Evolutionary conservation across 2,113 vertebrate species (phyloP), one percentile per base, ranked within the genome.

Genomic region (Ailuropoda melanoleuca): DNA sequence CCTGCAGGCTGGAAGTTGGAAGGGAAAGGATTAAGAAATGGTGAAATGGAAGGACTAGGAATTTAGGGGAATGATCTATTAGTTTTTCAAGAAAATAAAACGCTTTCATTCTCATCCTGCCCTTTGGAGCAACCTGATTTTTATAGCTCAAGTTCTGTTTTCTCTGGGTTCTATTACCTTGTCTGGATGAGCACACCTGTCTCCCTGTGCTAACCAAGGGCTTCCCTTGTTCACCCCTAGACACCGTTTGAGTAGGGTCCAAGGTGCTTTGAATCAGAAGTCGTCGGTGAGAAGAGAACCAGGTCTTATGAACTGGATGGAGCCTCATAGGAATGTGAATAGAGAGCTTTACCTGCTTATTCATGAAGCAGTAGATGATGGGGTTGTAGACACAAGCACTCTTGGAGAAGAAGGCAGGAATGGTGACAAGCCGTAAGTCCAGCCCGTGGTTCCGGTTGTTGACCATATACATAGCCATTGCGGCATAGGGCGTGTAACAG

Each of bases 361-460:
- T 99, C 99, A 99, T 99, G 98, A 99, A 99, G 97, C 97, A 98
- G 85, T 99, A 99, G 97, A 99, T 99, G 66, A 99, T 98, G 6
- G 99, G 99, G 96, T 99, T 99, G 98, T 99, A 99, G 96, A 99
- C 95, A 1, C 99, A 99, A 37, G 99, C 88, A 93, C 99, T 99
- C 98, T 99, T 99, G 93, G 99, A 99, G 98, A 99, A 99, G 66
- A 99, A 98, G 39, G 99, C 98, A 0, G 99, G 99, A 96, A 99
- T 97, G 97, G 99, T 99, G 98, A 99, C 99, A 8, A 99, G 62
- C 34, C 99, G 98, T 70, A 99, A 98, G 93, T 99, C 99, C 3
- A 99, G 75, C 92, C 98, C 98, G 0, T 99, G 98, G 0, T 98
- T 88, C 0, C 97, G 72, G 9, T 99, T 98, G 91, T 98, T 98